Conservation (phyloP, 2,797 vertebrate species). For the Vireo griseus region DNA sequence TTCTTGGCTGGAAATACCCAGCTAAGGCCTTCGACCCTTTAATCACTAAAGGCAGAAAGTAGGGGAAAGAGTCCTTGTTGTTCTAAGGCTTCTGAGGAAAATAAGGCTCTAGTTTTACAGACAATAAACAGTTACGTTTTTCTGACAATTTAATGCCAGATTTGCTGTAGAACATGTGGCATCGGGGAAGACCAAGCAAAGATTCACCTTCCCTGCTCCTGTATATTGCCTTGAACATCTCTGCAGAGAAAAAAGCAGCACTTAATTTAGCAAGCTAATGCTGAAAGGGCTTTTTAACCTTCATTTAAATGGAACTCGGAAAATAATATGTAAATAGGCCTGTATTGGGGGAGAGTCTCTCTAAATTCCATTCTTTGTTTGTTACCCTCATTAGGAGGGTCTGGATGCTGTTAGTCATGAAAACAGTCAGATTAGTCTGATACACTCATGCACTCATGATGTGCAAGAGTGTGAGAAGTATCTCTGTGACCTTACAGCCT, state of each 20-base stretch:
- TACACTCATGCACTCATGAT: neutral
- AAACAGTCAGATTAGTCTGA: neutral
- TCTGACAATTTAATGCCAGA: neutral
- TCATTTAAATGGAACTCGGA: neutral
- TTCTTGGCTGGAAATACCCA: neutral
- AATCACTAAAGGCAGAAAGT: neutral
- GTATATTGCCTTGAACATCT: neutral
- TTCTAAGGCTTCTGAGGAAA: neutral
- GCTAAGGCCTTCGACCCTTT: neutral
- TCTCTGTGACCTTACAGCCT: neutral
- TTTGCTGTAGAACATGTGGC: neutral
- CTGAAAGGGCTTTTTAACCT: neutral
- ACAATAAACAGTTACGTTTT: neutral
- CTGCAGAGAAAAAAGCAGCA: neutral
- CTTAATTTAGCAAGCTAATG: neutral
- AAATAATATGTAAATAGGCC: neutral
- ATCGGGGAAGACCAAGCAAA: neutral
- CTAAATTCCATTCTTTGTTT: neutral
- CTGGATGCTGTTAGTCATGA: neutral
- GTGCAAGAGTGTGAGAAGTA: neutral
- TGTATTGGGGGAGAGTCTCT: neutral
- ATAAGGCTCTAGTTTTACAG: neutral
- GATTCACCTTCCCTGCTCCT: neutral
- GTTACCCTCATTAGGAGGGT: neutral
- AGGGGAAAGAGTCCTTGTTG: neutral